Conservation (phyloP, 2,888 invertebrate species). For the Cyclophora punctaria region DNA sequence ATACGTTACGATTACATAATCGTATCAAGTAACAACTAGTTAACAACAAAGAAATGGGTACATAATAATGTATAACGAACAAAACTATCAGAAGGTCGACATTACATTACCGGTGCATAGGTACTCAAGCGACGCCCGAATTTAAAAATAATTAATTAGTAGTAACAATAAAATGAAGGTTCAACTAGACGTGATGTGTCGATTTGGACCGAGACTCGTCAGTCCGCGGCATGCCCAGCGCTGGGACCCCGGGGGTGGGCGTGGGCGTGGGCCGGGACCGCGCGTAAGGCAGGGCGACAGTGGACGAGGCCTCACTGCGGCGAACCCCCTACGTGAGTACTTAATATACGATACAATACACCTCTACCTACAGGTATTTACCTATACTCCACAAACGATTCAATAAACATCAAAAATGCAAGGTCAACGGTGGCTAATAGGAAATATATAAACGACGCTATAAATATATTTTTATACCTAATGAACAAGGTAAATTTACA, state of each 20-base stretch:
- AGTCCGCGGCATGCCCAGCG: no score
- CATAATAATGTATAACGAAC: conserved; percentile 2
- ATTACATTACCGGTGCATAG: conserved; percentile 13
- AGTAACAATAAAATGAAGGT: not conserved
- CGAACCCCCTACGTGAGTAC: no score
- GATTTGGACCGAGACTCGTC: no score
- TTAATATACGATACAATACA: conserved; percentile 5
- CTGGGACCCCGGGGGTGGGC: not conserved
- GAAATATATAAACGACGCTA: conserved; percentile 63
- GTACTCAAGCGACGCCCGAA: conserved; percentile 14
- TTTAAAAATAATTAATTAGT: conserved; percentile 1
- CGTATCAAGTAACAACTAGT: no score
- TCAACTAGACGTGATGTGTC: no score
- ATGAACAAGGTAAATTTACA: conserved; percentile 68
- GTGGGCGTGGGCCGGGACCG: not conserved
- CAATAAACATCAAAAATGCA: conserved; percentile 67
- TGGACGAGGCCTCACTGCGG: no score
- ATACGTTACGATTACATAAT: no score
- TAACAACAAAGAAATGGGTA: not conserved
- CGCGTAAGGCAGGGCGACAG: not conserved
- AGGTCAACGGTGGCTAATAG: conserved; percentile 61
- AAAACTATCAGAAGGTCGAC: conserved; percentile 6
- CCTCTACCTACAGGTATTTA: conserved; percentile 23
- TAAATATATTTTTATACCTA: conserved; percentile 52
- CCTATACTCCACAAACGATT: conserved; percentile 47